Base-by-base conservation (phyloP, 2,113 vertebrate genomes). In the Syngnathus floridae region DNA sequence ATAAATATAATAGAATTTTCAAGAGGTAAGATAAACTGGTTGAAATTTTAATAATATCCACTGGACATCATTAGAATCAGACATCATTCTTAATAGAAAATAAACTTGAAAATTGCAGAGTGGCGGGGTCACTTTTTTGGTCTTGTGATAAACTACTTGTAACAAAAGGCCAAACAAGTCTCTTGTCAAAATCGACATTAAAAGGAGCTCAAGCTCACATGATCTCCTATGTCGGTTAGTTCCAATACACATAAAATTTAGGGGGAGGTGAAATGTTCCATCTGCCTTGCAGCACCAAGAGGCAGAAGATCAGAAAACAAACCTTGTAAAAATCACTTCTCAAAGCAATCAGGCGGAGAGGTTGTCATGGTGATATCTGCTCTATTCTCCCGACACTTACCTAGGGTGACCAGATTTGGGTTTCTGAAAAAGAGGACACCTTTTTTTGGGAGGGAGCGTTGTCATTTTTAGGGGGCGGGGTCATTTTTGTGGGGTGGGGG, bases 331-430 rank as follows among this genome's bases (percentile, higher is more conserved):
- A 78, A 76, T 80, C 52, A 49, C 69, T 79, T 82, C 69, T 82
- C 64, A 65, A 62, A 64, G 75, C 77, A 84, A 75, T 75, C 82
- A 83, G 71, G 76, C 72, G 7, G 78, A 74, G 73, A 78, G 74
- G 86, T 90, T 90, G 88, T 88, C 87, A 90, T 89, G 88, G 89
- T 52, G 72, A 90, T 82, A 79, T 82, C 75, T 76, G 72, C 72
- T 86, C 82, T 71, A 65, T 72, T 83, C 75, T 74, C 76, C 71
- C 78, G 62, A 85, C 80, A 82, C 77, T 66, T 82, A 31, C 26
- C 26, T 31, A 31, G 26, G 26, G 26, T 31, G 26, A 31, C 26
- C 26, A 31, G 26, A 31, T 31, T 31, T 31, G 26, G 26, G 26
- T 31, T 31, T 31, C 26, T 31, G 26, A 31, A 31, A 31, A 31